Conservation (phyloP, 2,113 vertebrate genomes). For the Scytalopus superciliaris region DNA sequence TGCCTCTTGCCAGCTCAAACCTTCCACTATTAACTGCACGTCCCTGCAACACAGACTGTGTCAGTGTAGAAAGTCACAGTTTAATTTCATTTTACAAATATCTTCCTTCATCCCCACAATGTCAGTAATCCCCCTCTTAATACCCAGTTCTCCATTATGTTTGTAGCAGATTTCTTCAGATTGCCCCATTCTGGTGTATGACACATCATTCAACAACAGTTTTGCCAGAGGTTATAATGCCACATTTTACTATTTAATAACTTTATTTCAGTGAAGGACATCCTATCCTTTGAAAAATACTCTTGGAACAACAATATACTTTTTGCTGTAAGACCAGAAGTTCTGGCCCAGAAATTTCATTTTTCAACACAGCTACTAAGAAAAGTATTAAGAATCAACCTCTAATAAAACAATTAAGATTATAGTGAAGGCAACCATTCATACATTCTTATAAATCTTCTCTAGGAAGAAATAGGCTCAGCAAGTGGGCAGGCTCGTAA, state of each 20-base stretch:
- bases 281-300: background rate
- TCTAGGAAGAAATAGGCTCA: background rate
- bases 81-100: background rate
- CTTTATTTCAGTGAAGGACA: background rate
- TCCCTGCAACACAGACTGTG: background rate
- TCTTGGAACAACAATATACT: background rate
- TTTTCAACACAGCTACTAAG: background rate
- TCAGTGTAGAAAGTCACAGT: fast-evolving
- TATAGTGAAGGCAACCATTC: background rate
- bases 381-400: background rate
- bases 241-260: background rate
- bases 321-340: background rate
- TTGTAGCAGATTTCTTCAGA: background rate
- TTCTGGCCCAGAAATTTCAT: background rate
- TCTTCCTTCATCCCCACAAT: background rate
- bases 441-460: background rate
- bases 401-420: background rate
- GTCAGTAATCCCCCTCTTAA: background rate
- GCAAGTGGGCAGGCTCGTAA: background rate
- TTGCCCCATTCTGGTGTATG: background rate
- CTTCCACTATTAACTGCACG: background rate
- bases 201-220: background rate
- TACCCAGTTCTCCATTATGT: background rate
- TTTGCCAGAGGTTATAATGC: background rate
- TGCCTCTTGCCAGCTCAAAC: background rate